Base-by-base conservation (phyloP, 2,797 vertebrate species). In the Lithobates sylvaticus region DNA sequence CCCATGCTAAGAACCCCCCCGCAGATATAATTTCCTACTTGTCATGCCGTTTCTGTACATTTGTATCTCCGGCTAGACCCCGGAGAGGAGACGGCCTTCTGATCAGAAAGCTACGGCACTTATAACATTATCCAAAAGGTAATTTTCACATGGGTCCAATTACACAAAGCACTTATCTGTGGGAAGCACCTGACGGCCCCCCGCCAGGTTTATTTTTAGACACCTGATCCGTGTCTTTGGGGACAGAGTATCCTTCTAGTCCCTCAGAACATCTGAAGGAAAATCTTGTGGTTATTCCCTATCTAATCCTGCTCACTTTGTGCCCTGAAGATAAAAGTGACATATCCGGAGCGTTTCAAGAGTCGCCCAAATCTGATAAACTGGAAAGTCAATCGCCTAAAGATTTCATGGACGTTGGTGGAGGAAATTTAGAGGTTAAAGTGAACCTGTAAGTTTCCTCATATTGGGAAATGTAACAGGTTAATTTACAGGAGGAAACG, bases 151-250 rank as follows among this genome's bases (percentile, higher is more conserved):
- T 72, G 58, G 44, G 54, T 80, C 29, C 84, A 76, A 86, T 76
- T 81, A 61, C 73, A 71, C 26, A 77, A 70, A 77, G 70, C 74
- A 76, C 44, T 81, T 69, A 81, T 86, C 84, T 86, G 58, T 65
- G 79, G 36, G 16, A 61, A 32, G 64, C 78, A 79, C 27, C 84
- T 79, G 69, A 85, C 69, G 77, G 76, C 65, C 58, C 32, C 73
- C 67, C 26, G 34, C 64, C 18, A 36, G 2, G 47, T 44, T 61
- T 18, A 13, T 77, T 29, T 71, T 84, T 21, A 34, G 15, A 68
- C 0, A 7, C 16, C 68, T 50, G 65, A 70, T 54, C 72, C 15
- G 26, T 54, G 42, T 16, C 39, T 70, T 74, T 67, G 50, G 65
- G 72, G 58, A 32, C 34, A 50, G 13, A n/a, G 58, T 6, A 54